Conservation (phyloP, 2,113 vertebrate species). For the Neogobius melanostomus region DNA sequence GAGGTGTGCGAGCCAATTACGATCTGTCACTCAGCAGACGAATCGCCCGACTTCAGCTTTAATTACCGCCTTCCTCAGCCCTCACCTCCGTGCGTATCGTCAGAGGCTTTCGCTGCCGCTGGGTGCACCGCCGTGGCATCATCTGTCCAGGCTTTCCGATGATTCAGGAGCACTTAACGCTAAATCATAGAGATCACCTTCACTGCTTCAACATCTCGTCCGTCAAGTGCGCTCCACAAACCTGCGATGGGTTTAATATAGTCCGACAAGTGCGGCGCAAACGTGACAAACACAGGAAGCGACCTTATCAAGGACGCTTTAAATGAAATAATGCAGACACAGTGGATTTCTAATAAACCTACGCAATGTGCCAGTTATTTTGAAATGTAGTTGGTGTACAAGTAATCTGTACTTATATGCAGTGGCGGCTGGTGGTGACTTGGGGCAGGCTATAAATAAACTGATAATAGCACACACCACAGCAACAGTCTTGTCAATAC, state of each 20-base stretch:
- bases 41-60: constrained; percentile 41
- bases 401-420: too few relatives aligned
- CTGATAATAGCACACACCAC: too few relatives aligned
- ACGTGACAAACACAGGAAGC: neutral
- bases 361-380: too few relatives aligned
- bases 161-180: constrained; percentile 17
- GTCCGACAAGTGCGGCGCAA: neutral
- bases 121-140: constrained; percentile 8
- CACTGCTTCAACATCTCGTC: constrained; percentile 5
- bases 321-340: neutral
- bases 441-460: too few relatives aligned
- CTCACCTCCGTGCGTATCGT: constrained; percentile 15
- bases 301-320: neutral
- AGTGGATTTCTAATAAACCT: too few relatives aligned
- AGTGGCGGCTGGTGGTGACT: too few relatives aligned
- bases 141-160: constrained; percentile 10
- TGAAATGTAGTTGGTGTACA: too few relatives aligned
- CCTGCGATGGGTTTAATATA: neutral
- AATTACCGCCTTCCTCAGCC: constrained; percentile 29
- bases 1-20: constrained; percentile 30
- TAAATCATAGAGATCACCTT: constrained; percentile 11
- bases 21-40: constrained; percentile 33
- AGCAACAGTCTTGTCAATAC: too few relatives aligned
- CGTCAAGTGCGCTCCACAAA: neutral
- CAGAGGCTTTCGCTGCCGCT: constrained; percentile 2